A percentile compares a stretch with the other conserved stretches of the same genome.
phyloP scores from a whole-genome alignment of 2,888 invertebrate species.

The Lobophora halterata region DNA sequence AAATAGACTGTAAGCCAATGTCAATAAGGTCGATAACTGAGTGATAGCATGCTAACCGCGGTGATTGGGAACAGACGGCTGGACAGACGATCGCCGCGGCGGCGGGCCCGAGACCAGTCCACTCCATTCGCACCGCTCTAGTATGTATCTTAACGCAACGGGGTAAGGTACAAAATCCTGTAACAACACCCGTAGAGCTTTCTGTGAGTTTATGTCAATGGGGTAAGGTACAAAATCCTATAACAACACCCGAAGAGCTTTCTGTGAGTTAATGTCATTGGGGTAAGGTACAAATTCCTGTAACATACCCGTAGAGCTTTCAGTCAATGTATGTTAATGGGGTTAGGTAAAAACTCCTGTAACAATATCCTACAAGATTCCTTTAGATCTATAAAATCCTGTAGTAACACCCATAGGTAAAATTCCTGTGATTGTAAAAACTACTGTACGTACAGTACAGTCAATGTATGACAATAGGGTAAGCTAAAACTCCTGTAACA shows the following conservation, averaged over 20 bases:
- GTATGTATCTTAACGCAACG: constrained; percentile 81
- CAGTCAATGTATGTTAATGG: too few relatives aligned
- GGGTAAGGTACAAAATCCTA: constrained; percentile 13
- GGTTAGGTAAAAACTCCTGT: too few relatives aligned
- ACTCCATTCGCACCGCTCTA: constrained; percentile 90
- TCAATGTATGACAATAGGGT: too few relatives aligned
- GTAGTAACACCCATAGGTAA: too few relatives aligned
- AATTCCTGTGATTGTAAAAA: too few relatives aligned
- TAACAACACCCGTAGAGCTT: constrained; percentile 12
- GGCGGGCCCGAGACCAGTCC: constrained; percentile 91
- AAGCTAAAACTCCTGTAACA: too few relatives aligned
- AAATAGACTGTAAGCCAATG: constrained; percentile 7
- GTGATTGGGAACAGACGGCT: constrained; percentile 75
- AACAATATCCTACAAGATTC: too few relatives aligned
- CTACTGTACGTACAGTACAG: too few relatives aligned
- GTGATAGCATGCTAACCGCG: constrained; percentile 42
- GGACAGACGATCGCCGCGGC: constrained; percentile 63
- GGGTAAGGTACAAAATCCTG: constrained; percentile 21
- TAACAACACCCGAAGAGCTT: constrained; percentile 2
- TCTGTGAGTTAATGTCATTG: constrained; percentile 5
- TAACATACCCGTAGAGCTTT: constrained; percentile 5
- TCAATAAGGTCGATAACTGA: constrained; percentile 33
- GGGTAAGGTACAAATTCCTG: constrained; percentile 1
- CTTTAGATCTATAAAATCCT: too few relatives aligned
- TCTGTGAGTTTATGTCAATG: constrained; percentile 5